Conservation (phyloP, 2,888 invertebrate genomes). For the Brenthis ino region DNA sequence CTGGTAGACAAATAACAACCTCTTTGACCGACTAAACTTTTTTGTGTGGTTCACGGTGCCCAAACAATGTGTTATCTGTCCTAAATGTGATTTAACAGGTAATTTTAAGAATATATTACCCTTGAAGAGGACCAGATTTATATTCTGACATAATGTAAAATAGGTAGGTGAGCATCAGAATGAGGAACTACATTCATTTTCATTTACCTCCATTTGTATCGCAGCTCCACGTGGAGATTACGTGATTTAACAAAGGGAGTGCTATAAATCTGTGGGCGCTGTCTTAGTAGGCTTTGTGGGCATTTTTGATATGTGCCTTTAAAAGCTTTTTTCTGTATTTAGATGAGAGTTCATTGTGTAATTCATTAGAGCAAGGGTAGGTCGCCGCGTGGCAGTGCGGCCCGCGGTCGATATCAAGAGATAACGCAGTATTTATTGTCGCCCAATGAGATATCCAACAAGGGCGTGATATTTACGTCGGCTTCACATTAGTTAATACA, state of each 20-base stretch:
- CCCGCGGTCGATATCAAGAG: slow-evolving; percentile 77
- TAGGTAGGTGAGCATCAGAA: slow-evolving; percentile 73
- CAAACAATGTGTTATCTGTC: slow-evolving; percentile 78
- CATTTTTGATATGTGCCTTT: slow-evolving; percentile 83
- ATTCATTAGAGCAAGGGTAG: slow-evolving; percentile 80
- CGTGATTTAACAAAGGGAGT: slow-evolving; percentile 81
- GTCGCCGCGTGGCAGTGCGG: slow-evolving; percentile 67
- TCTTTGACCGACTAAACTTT: slow-evolving; percentile 73
- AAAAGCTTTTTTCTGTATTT: slow-evolving; percentile 83
- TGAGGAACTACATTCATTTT: slow-evolving; percentile 82
- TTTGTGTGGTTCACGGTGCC: slow-evolving; percentile 67
- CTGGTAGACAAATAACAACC: slow-evolving; percentile 73
- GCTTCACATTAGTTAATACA: slow-evolving; percentile 70
- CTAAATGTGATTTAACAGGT: slow-evolving; percentile 81
- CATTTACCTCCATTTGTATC: slow-evolving; percentile 81
- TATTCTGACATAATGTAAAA: slow-evolving; percentile 71
- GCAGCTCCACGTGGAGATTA: slow-evolving; percentile 81
- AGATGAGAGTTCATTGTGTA: slow-evolving; percentile 83
- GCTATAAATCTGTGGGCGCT: slow-evolving; percentile 78
- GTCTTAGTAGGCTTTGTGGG: slow-evolving; percentile 83
- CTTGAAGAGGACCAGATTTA: slow-evolving; percentile 75
- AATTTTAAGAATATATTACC: slow-evolving; percentile 79
- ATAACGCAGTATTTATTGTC: slow-evolving; percentile 77
- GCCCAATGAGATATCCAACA: slow-evolving; percentile 72
- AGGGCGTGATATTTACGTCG: slow-evolving; percentile 71